Conservation (phyloP, 1,140 invertebrate species). For the Helicorthomorpha holstii region DNA sequence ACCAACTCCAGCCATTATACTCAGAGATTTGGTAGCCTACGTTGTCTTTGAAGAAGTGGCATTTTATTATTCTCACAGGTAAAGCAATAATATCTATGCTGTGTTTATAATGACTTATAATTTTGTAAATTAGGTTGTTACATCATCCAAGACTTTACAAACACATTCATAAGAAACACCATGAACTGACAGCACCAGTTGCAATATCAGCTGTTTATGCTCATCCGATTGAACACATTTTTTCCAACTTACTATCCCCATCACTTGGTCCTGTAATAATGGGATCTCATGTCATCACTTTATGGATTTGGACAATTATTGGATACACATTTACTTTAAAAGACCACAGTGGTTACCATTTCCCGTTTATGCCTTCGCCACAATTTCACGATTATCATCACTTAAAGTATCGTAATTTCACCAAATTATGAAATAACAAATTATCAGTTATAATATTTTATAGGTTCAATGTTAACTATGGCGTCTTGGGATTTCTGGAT, state of each 20-base stretch:
- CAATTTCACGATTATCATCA: conserved; percentile 85
- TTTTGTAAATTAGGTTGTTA: conserved; percentile 38
- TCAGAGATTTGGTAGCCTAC: conserved; percentile 56
- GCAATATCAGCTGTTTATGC: conserved; percentile 69
- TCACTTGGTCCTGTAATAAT: conserved; percentile 60
- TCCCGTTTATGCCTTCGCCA: conserved; percentile 74
- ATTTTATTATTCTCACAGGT: conserved; percentile 78
- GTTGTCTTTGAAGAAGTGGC: conserved; percentile 63
- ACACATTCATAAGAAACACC: conserved; percentile 69
- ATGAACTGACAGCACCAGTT: conserved; percentile 70
- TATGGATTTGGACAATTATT: conserved; percentile 65
- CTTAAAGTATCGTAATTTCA: conserved; percentile 40
- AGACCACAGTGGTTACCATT: conserved; percentile 76
- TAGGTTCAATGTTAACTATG: conserved; percentile 72
- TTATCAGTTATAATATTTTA: conserved; percentile 12
- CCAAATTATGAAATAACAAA: background rate
- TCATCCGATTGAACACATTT: conserved; percentile 69
- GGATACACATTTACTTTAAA: conserved; percentile 65
- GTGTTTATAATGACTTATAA: too few species aligned
- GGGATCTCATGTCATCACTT: conserved; percentile 61
- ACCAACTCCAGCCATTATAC: conserved; percentile 65
- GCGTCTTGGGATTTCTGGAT: conserved; percentile 66
- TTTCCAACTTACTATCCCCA: conserved; percentile 63
- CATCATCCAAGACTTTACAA: conserved; percentile 60
- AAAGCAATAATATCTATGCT: conserved; percentile 12